Evolutionary conservation across 2,888 invertebrate genomes (phyloP).

Genomic region (Crematogaster levior): DNA sequence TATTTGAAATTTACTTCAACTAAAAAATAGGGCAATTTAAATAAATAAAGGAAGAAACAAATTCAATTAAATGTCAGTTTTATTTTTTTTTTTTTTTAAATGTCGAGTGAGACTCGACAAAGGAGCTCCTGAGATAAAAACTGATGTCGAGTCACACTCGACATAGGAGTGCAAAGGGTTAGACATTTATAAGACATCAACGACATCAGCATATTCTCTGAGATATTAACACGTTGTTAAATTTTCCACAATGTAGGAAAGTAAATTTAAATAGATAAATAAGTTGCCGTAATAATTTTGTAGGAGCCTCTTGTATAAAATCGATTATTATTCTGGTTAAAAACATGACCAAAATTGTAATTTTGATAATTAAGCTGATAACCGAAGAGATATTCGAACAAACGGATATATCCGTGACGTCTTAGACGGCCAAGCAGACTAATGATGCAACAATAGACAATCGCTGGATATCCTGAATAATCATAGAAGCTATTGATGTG

Average conservation of each 20-base stretch:
- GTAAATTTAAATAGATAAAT: not conserved
- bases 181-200: too few species aligned
- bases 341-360: not conserved
- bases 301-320: not conserved
- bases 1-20: too few species aligned
- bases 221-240: not conserved
- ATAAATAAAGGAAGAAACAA: too few species aligned
- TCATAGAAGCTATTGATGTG: constrained; percentile 44
- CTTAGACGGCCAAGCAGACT: constrained; percentile 22
- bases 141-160: too few species aligned
- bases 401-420: not conserved
- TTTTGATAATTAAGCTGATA: not conserved
- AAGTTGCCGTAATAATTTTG: not conserved
- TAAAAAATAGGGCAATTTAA: too few species aligned
- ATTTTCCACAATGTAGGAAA: constrained; percentile 17
- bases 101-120: too few species aligned
- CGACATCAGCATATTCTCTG: too few species aligned
- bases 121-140: too few species aligned
- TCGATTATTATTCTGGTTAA: not conserved
- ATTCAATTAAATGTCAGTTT: too few species aligned
- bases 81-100: too few species aligned
- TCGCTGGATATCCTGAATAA: constrained; percentile 30
- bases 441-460: constrained; percentile 46
- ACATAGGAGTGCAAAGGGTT: too few species aligned
- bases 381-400: not conserved